These are phyloP conservation scores for Drosophila atripex DNA, from an alignment of 2,888 invertebrate genomes.

Conservation along the genomic window DNA sequence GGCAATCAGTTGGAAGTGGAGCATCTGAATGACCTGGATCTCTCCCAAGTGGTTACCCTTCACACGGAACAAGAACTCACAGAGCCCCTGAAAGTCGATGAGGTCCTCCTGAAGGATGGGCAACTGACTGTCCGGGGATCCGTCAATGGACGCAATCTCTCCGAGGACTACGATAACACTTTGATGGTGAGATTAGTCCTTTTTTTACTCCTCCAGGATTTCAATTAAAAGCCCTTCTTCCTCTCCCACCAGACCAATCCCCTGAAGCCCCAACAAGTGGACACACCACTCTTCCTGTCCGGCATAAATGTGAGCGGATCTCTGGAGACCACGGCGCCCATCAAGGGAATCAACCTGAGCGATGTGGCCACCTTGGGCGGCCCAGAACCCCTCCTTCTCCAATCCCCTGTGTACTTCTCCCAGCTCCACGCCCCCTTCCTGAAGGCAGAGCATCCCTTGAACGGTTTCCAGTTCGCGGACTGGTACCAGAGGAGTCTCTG, in stretches of 20 bases:
- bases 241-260: slow-evolving; percentile 63
- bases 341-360: slow-evolving; percentile 83
- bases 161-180: slow-evolving; percentile 84
- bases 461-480: slow-evolving; percentile 83
- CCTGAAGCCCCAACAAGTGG: slow-evolving; percentile 80
- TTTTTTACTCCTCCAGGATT: background rate
- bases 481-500: slow-evolving; percentile 84
- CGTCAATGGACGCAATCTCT: slow-evolving; percentile 84
- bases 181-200: slow-evolving; percentile 84
- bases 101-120: slow-evolving; percentile 78
- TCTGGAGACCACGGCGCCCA: slow-evolving; percentile 70
- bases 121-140: slow-evolving; percentile 68
- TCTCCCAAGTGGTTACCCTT: slow-evolving; percentile 84
- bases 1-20: slow-evolving; percentile 82
- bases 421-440: slow-evolving; percentile 68
- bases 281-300: slow-evolving; percentile 82
- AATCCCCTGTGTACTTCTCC: slow-evolving; percentile 78
- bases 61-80: slow-evolving; percentile 84
- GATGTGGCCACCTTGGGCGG: slow-evolving; percentile 82
- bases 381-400: slow-evolving; percentile 55
- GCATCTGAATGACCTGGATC: slow-evolving; percentile 84
- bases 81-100: slow-evolving; percentile 78
- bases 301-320: slow-evolving; percentile 80
- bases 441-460: slow-evolving; percentile 68
- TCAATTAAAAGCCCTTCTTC: background rate